Percentiles rank a stretch among this genome's conserved stretches.
phyloP scores from a whole-genome alignment of 2,888 invertebrate genomes.

The Homarus gammarus region DNA sequence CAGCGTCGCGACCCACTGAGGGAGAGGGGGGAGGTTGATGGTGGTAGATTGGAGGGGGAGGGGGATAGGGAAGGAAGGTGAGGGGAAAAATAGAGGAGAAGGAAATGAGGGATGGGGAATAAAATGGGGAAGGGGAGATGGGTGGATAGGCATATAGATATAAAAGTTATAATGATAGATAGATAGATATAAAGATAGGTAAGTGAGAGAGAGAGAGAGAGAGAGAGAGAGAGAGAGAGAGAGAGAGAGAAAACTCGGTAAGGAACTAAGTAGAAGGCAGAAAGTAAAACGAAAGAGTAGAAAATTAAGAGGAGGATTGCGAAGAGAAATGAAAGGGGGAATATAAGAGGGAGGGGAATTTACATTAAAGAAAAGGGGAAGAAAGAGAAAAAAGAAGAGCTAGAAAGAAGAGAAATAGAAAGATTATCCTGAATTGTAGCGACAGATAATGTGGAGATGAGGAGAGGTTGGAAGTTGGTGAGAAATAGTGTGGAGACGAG shows the following conservation, averaged over 20 bases:
- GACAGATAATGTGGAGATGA: too few relatives aligned
- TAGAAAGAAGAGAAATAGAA: not conserved
- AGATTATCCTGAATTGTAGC: too few relatives aligned
- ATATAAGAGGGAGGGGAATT: not conserved
- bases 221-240: not conserved
- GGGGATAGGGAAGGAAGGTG: not conserved
- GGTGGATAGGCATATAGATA: too few relatives aligned
- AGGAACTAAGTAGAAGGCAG: not conserved
- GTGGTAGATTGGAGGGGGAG: not conserved
- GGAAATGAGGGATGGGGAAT: too few relatives aligned
- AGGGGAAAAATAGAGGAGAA: not conserved
- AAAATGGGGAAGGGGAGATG: too few relatives aligned
- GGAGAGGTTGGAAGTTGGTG: too few relatives aligned
- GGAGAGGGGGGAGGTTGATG: not conserved
- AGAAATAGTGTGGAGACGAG: too few relatives aligned
- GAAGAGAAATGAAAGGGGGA: not conserved
- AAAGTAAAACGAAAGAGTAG: not conserved
- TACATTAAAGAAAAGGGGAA: too few relatives aligned
- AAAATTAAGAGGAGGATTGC: not conserved
- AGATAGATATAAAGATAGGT: too few relatives aligned
- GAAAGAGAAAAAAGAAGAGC: not conserved
- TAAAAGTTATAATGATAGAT: too few relatives aligned
- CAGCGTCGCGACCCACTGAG: constrained; percentile 39
- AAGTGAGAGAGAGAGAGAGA: not conserved
- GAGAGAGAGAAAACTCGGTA: not conserved